Base-by-base conservation (phyloP, 2,888 invertebrate species). In the Blastobasis adustella region DNA sequence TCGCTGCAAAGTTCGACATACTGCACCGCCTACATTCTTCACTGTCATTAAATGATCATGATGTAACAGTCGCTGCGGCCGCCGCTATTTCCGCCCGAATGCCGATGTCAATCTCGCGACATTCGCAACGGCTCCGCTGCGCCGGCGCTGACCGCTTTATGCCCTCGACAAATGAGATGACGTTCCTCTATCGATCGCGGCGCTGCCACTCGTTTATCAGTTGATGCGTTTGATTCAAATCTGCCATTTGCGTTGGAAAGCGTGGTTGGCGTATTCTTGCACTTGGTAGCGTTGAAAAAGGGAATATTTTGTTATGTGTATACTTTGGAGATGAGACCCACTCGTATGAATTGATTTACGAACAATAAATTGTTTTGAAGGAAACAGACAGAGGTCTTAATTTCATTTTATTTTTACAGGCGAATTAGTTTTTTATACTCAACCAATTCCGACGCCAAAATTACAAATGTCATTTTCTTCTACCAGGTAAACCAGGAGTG, bases 401-500 rank as follows among this genome's bases (percentile, higher is more conserved):
- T 23, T 23, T 23, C 23, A 23, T 3, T 23, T 23, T 23, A 23
- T 23, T 3, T 23, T 23, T 23, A 23, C 23, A 23, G 23, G 23
- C 23, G 23, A 23, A 23, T 23, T 23, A 1, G 23, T 3, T 23
- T 23, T 23, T 2, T 3, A 23, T 23, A 3, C 23, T 2, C 3
- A 23, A 23, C 23, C 23, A 23, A 23, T 23, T 23, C 23, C 23
- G 41, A 6, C 9, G 6, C 41, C 4, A 8, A 40, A 40, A 40
- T 40, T 40, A 9, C 8, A 40, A 8, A 40, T 9, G 9, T 8
- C 7, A 6, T 7, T 42, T 42, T 9, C 42, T 5, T 42, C 42
- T 10, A 42, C 42, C 59, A 88, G 87, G 82, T 87, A 0, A 79
- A 83, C 1, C 80, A 82, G 60, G 86, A 86, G 60, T 88, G 87